Base-by-base conservation (phyloP, 2,888 invertebrate species). In the Phalera bucephala region DNA sequence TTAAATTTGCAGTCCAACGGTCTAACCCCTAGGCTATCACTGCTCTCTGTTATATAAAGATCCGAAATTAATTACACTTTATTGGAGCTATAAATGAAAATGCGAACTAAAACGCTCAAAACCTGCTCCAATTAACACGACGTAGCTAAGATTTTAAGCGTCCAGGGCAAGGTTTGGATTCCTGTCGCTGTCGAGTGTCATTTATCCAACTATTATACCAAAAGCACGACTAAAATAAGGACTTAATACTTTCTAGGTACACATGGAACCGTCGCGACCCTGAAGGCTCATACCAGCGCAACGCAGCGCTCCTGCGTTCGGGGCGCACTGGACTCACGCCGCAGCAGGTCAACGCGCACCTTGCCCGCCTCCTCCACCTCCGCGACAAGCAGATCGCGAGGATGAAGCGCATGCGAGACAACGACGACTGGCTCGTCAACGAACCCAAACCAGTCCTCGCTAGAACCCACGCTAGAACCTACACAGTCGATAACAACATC, bases 391-490 rank as follows among this genome's bases (percentile, higher is more conserved):
- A 91, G 53, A 49, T 90, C 22, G 79, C 80, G 8, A 66, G 83
- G 19, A 81, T 73, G 43, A 72, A 64, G 36, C 68, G 76, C 1
- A 55, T 75, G 17, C 68, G 68, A 2, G 67, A 76, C 15, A 58
- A 62, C 4, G 74, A 70, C 36, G 87, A 85, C 43, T 83, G 86
- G 84, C 76, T 87, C 7, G 73, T 70, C 40, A 77, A 83, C 66
- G 79, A 83, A 40, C 71, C 73, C 0, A 67, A 64, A 15, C 79
- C 72, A n/a, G 72, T 72, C 0, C 72, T 91, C 10, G 74, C 86
- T 3, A 79, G 89, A 11, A 87, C 91, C 0, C 91, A 90, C 59
- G 91, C 85, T 4, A 63, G 80, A 8, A 92, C 91, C 0, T 92
- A 92, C 63, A 90, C 87, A 4, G 74, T 91, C 17, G 81, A 91